Base-by-base conservation (phyloP, 2,888 invertebrate species). In the Drosophila kokeensis region DNA sequence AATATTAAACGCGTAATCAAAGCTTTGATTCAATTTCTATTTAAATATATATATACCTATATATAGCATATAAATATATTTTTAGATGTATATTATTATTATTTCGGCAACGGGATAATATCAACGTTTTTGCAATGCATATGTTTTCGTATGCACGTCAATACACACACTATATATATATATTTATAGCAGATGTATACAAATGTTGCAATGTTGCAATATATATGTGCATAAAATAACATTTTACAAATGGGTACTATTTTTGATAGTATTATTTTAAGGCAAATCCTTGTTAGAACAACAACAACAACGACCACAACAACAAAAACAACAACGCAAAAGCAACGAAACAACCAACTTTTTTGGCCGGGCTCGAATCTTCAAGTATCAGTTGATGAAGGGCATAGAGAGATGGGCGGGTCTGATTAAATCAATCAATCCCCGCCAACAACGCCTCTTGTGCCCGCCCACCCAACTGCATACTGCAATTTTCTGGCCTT, bases 141-240 rank as follows among this genome's bases (percentile, higher is more conserved):
- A 91, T 92, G 90, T 92, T 92, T 92, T 92, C 90, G 91, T 92
- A 91, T 92, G 91, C 91, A 90, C 81, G 89, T 90, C 83, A 82
- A 83, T 87, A 78, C 74, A 69, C 45, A 64, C 52, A 45, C 45
- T 45, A 45, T 60, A 67, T 62, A 73, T 52, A 67, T 73, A 76
- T 79, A 77, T 82, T 67, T 73, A 74, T 74, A 81, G 66, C 81
- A 77, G 73, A 74, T 77, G 82, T 79, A 75, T 78, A 76, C 79
- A 67, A 66, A 55, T 72, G 71, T 75, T 75, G 69, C 70, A 76
- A 78, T 78, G 75, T 86, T 81, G 81, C 74, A 72, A 72, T 82
- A 79, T 82, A 79, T 80, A 81, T 32, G 68, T 77, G 79, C 76
- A 73, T 69, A 67, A 77, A 58, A 73, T 76, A 75, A 86, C 74